A percentile compares a stretch with the other conserved stretches of the same genome.
Conservation (phyloP, 2,888 invertebrate species). For the Oscheius sp. region DNA sequence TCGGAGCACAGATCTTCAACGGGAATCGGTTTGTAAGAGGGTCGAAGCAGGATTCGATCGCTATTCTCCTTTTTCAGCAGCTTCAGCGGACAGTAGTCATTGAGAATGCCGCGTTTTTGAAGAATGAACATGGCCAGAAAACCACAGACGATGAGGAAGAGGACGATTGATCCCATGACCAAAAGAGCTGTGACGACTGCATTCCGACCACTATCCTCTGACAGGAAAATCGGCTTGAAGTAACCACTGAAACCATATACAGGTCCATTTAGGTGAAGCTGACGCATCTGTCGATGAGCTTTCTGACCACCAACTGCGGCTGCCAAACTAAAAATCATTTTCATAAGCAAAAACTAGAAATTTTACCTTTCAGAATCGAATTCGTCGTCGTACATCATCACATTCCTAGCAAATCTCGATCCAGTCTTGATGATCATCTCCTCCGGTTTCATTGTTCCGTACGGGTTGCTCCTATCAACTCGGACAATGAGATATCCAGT, state of each 20-base stretch:
- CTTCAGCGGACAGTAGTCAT: slow-evolving; percentile 50
- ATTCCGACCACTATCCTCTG: slow-evolving; percentile 39
- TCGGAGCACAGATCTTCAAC: slow-evolving; percentile 68
- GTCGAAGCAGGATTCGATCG: slow-evolving; percentile 46
- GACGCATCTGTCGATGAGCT: slow-evolving; percentile 5
- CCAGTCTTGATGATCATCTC: slow-evolving; percentile 13
- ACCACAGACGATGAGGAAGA: slow-evolving; percentile 42
- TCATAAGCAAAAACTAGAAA: neutral
- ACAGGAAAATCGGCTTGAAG: slow-evolving; percentile 69
- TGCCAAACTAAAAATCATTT: slow-evolving; percentile 8
- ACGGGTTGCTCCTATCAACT: slow-evolving; percentile 16
- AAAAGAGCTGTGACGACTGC: slow-evolving; percentile 35
- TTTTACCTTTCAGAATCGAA: slow-evolving; percentile 6
- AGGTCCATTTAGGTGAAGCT: slow-evolving; percentile 56
- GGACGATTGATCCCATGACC: slow-evolving; percentile 44
- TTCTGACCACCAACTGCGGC: slow-evolving; percentile 9
- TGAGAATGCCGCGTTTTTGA: slow-evolving; percentile 38
- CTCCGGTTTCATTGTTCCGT: slow-evolving; percentile 47
- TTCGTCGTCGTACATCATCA: neutral
- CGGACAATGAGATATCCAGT: slow-evolving; percentile 72
- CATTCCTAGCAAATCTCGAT: neutral
- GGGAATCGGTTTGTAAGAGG: slow-evolving; percentile 53
- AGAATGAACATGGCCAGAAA: slow-evolving; percentile 43
- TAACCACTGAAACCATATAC: slow-evolving; percentile 70
- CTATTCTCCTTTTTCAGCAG: slow-evolving; percentile 45